A percentile compares a stretch with the other conserved stretches of the same genome.
Evolutionary conservation across 1,140 invertebrate genomes (phyloP).

Genomic region (Caligus rogercresseyi): DNA sequence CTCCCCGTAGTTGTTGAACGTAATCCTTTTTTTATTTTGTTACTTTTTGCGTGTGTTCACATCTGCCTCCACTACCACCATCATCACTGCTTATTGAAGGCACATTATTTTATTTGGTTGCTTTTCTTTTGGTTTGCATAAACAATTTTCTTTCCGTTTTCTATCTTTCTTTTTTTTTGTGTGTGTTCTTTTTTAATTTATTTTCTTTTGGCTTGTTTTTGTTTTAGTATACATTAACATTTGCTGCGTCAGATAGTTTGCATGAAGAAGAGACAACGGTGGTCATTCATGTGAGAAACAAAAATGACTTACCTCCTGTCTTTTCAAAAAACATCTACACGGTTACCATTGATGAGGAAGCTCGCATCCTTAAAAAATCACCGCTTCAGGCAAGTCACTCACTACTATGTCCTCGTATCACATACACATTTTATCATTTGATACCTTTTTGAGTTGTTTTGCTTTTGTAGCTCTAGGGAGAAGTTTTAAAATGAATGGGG

Average conservation of each 20-base stretch:
- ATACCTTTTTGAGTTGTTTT: slow-evolving; percentile 1
- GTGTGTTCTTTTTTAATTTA: slow-evolving; percentile 22
- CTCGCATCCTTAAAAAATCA: slow-evolving; percentile 25
- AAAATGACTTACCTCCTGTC: slow-evolving; percentile 60
- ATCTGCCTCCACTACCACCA: too few relatives aligned
- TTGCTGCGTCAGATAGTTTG: slow-evolving; percentile 65
- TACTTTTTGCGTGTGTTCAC: slow-evolving; percentile 16
- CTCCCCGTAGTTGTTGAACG: slow-evolving; percentile 5
- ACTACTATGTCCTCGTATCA: too few relatives aligned
- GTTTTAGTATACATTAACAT: slow-evolving; percentile 56
- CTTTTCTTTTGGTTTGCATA: slow-evolving; percentile 22
- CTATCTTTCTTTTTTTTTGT: slow-evolving; percentile 47
- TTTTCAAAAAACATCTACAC: slow-evolving; percentile 51
- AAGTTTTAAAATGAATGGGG: too few relatives aligned
- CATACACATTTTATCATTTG: too few relatives aligned
- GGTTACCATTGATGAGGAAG: slow-evolving; percentile 45
- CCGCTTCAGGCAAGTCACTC: slow-evolving; percentile 20
- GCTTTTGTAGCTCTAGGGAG: too few relatives aligned
- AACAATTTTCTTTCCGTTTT: slow-evolving; percentile 20
- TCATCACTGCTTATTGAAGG: slow-evolving; percentile 17
- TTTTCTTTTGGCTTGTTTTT: slow-evolving; percentile 20
- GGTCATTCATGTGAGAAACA: slow-evolving; percentile 48
- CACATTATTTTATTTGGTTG: slow-evolving; percentile 23
- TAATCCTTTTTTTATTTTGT: slow-evolving; percentile 20
- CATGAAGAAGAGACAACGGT: slow-evolving; percentile 63